Conservation (phyloP, 2,888 invertebrate species). For the Sphaerophoria rueppellii region DNA sequence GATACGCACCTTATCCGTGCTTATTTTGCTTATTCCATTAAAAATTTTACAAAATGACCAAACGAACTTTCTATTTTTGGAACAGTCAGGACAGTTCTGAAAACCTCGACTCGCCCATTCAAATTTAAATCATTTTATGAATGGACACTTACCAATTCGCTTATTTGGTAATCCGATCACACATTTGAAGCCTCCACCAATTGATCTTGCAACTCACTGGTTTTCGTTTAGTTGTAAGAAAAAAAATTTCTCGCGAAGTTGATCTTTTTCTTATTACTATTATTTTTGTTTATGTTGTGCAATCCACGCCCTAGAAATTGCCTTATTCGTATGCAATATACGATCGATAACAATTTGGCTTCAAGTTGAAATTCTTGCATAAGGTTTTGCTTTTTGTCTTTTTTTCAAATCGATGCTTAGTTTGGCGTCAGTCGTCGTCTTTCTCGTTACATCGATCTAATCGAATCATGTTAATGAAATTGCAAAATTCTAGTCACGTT, state of each 20-base stretch:
- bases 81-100: too few species aligned
- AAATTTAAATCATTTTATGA: too few species aligned
- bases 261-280: neutral
- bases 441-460: constrained; percentile 29
- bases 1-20: too few species aligned
- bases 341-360: constrained; percentile 27
- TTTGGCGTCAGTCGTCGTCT: constrained; percentile 18
- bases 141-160: too few species aligned
- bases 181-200: neutral
- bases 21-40: too few species aligned
- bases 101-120: too few species aligned
- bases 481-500: constrained; percentile 63
- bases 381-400: constrained; percentile 38
- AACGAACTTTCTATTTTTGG: too few species aligned
- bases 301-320: constrained; percentile 66
- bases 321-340: constrained; percentile 66
- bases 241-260: constrained; percentile 7
- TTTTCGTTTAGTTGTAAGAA: neutral
- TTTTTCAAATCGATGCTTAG: constrained; percentile 39
- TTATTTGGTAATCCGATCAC: neutral
- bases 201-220: neutral
- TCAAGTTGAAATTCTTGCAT: constrained; percentile 67
- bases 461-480: constrained; percentile 35
- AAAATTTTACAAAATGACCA: too few species aligned
- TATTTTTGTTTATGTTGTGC: constrained; percentile 53